Conservation (phyloP, 30 jellyfish, hydroid and myxozoan species). For the Aurelia sp. region DNA sequence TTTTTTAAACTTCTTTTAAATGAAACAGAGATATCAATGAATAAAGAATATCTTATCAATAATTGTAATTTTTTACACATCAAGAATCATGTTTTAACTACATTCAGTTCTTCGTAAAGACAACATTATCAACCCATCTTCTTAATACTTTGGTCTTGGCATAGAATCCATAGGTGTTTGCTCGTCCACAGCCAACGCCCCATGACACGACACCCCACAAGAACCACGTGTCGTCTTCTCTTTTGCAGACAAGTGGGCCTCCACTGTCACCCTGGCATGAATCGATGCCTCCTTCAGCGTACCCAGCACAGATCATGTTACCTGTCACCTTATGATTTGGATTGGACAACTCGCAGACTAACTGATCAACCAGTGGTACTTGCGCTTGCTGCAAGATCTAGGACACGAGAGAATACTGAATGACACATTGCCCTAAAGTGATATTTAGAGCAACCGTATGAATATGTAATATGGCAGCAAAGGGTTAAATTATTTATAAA, state of each 20-base stretch:
- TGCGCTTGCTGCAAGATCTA: constrained; percentile 96
- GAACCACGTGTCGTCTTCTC: constrained; percentile 83
- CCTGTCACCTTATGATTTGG: constrained; percentile 46
- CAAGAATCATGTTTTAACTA: too few species aligned
- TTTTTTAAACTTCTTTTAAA: too few species aligned
- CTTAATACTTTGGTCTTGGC: constrained; percentile 86
- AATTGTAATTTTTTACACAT: too few species aligned
- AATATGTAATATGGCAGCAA: too few species aligned
- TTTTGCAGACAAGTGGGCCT: constrained; percentile 96
- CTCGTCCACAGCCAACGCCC: constrained; percentile 98
- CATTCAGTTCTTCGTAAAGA: constrained; percentile 34
- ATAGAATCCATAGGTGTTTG: constrained; percentile 83
- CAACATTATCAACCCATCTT: constrained; percentile 89
- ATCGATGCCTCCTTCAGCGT: constrained; percentile 89
- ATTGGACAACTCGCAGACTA: constrained; percentile 66
- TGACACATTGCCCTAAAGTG: too few species aligned
- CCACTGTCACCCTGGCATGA: constrained; percentile 99
- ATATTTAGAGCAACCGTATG: too few species aligned
- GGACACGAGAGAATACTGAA: background rate
- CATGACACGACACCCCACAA: constrained; percentile 98
- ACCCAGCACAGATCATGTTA: constrained; percentile 96
- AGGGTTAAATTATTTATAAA: too few species aligned
- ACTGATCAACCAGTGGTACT: constrained; percentile 85
- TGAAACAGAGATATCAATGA: too few species aligned
- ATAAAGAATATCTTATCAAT: too few species aligned